Evolutionary conservation across 2,888 invertebrate species (phyloP), one percentile per base, ranked within the genome.

Genomic region (Campoletis raptor): DNA sequence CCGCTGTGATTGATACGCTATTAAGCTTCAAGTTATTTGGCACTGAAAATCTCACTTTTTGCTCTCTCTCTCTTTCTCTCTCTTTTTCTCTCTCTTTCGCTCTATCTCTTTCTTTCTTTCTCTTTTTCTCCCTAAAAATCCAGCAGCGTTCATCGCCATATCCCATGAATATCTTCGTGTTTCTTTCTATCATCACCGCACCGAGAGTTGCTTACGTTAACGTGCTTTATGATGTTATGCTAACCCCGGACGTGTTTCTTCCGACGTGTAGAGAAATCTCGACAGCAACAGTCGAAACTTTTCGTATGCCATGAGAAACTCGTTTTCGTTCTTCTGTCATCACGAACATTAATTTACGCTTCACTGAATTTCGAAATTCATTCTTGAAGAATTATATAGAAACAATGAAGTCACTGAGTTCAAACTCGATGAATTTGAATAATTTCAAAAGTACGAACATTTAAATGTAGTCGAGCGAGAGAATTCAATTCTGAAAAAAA

Each of bases 201-300:
- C 61, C 77, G 86, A 84, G 73, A 85, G 85, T 70, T 91, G 91
- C 92, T 91, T 91, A 91, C 87, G 85, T 88, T 89, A 89, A 89
- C 87, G 87, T 90, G 88, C 89, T 92, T 92, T 92, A 92, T 91
- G 92, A 91, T 92, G 92, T 92, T 92, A 91, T 92, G 89, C 88
- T 91, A 92, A 92, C 91, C 90, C 90, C 90, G 90, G 78, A 72
- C 76, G 57, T 67, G 45, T 52, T 77, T 73, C 77, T 69, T 73
- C 72, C 18, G 69, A 83, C 69, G 81, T 81, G 57, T 87, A 78
- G 83, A 86, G 86, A 81, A 83, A 86, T 87, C 67, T 66, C 66
- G 66, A 78, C 77, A 74, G 77, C 66, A 52, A n/a, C 48, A 78
- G 66, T 61, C 54, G 85, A 72, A 80, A 81, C 69, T 77, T 80